phyloP scores from a whole-genome alignment of 53 echinoderm and acorn worm genomes.

The Echinometra lucunter region DNA sequence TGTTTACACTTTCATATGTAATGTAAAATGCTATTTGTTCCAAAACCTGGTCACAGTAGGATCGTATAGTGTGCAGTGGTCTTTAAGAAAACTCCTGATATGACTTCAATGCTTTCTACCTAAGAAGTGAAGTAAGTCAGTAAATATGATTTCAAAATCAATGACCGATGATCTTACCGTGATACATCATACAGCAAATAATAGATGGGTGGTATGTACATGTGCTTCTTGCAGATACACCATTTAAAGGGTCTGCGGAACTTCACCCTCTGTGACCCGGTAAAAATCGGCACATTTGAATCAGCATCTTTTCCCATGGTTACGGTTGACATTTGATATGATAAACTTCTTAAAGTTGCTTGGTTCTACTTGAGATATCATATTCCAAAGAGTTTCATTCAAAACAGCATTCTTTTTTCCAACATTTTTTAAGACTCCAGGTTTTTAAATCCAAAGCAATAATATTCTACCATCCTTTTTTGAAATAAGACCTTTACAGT shows the following conservation, averaged over 20 bases:
- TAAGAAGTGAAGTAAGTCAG: no score
- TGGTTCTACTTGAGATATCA: neutral
- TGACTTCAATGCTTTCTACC: no score
- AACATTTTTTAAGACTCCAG: neutral
- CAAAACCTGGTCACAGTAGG: no score
- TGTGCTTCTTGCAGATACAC: constrained; percentile 56
- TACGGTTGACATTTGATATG: neutral
- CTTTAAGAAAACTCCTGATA: no score
- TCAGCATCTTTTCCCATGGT: neutral
- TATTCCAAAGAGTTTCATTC: neutral
- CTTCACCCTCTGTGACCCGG: neutral
- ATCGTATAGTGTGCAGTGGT: no score
- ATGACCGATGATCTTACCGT: neutral
- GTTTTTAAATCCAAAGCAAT: neutral
- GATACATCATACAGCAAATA: constrained; percentile 35
- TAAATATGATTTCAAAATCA: no score
- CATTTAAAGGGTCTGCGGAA: neutral
- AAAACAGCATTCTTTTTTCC: neutral
- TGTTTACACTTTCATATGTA: no score
- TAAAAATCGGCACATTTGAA: neutral
- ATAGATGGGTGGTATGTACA: constrained; percentile 48
- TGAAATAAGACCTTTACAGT: neutral
- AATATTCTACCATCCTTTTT: neutral
- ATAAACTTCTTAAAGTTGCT: neutral
- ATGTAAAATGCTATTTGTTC: no score